Percentiles rank a stretch among this genome's conserved stretches.
phyloP scores from a whole-genome alignment of 2,888 invertebrate genomes.

The Melanostoma mellinum region DNA sequence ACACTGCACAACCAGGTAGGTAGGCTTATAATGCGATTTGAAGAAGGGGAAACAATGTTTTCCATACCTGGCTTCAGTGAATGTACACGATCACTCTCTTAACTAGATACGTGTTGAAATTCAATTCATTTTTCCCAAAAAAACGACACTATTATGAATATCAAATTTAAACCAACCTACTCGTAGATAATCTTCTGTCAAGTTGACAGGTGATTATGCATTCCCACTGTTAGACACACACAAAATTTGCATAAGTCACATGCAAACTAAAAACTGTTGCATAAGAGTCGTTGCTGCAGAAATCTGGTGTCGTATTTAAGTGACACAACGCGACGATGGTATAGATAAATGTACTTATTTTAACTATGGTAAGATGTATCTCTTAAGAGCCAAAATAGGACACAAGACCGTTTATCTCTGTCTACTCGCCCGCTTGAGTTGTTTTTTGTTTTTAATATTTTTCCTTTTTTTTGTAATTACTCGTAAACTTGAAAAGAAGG shows the following conservation, averaged over 20 bases:
- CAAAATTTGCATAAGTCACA: slow-evolving; percentile 51
- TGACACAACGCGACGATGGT: no score
- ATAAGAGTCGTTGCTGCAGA: not conserved
- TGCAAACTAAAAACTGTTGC: slow-evolving; percentile 6
- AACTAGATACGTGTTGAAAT: slow-evolving; percentile 26
- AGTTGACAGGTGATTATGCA: slow-evolving; percentile 49
- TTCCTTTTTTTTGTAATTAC: no score
- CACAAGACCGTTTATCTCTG: slow-evolving; percentile 49
- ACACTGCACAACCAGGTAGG: not conserved
- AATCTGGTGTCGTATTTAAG: no score
- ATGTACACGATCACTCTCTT: slow-evolving; percentile 6
- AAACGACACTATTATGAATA: not conserved
- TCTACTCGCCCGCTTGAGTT: not conserved
- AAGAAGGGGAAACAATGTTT: not conserved
- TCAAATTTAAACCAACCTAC: not conserved
- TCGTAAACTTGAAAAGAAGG: no score
- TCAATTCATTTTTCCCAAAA: slow-evolving; percentile 30
- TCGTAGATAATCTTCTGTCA: slow-evolving; percentile 40
- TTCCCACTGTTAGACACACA: slow-evolving; percentile 14
- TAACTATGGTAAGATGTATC: not conserved
- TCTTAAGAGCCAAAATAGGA: slow-evolving; percentile 42
- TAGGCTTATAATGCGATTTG: slow-evolving; percentile 20
- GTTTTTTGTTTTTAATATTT: no score
- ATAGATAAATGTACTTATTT: no score
- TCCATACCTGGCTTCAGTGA: not conserved